Evolutionary conservation across 1,140 invertebrate species (phyloP).

Genomic region (Antheraea pernyi): DNA sequence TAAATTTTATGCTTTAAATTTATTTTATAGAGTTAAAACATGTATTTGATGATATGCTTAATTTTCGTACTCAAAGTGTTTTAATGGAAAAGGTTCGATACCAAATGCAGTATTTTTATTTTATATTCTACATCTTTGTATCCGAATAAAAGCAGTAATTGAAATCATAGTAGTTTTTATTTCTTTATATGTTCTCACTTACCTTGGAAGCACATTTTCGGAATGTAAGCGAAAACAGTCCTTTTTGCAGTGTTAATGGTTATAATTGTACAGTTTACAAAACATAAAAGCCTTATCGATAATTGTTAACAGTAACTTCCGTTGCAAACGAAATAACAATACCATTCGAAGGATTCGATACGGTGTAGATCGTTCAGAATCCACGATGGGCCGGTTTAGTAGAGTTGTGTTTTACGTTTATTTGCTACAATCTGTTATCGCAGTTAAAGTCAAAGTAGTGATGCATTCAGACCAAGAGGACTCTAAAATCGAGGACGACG

Average conservation of each 20-base stretch:
- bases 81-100: constrained; percentile 70
- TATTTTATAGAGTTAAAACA: constrained; percentile 71
- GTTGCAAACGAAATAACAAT: constrained; percentile 1
- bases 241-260: background rate
- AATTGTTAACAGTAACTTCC: constrained; percentile 43
- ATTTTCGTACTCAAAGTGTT: constrained; percentile 74
- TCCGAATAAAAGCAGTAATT: constrained; percentile 77
- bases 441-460: constrained; percentile 67
- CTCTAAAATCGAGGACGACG: constrained; percentile 56
- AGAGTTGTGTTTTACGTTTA: constrained; percentile 26
- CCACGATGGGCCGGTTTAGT: constrained; percentile 33
- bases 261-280: constrained; percentile 37
- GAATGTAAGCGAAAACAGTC: background rate
- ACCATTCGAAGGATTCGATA: background rate
- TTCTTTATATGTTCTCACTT: background rate
- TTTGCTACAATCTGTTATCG: constrained; percentile 32
- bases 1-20: constrained; percentile 73
- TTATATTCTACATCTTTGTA: constrained; percentile 78
- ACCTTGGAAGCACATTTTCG: background rate
- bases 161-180: constrained; percentile 9
- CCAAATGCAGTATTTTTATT: constrained; percentile 79
- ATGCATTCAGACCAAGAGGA: constrained; percentile 66
- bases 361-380: background rate
- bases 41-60: constrained; percentile 75
- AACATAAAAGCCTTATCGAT: constrained; percentile 49